Base-by-base conservation (phyloP, 2,888 invertebrate species). In the Scaptomyza reducta region DNA sequence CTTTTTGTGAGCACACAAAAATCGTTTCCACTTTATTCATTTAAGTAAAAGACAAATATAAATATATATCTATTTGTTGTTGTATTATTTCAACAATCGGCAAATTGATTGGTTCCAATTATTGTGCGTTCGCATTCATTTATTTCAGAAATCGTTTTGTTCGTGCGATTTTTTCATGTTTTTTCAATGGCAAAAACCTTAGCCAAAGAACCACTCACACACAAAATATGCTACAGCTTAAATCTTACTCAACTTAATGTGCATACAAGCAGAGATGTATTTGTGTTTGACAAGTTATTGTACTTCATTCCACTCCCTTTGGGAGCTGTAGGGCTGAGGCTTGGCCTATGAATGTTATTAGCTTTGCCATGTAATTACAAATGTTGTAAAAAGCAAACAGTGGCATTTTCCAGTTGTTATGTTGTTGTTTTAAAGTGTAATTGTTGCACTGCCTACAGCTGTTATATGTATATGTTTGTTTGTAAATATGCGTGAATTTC, bases 301-400 rank as follows among this genome's bases (percentile, higher is more conserved):
- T 1, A 18, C 33, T 33, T 49, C 2, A 1, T 16, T 18, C 6
- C 3, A 47, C 6, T n/a, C 9, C 31, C 38, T 22, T 10, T 18
- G 60, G 51, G 41, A n/a, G 13, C 4, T 13, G 10, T 6, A n/a
- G 16, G 31, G 18, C n/a, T 18, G 0, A 5, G 9, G 3, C 10
- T 14, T 31, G 22, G 13, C 9, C 10, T 3, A 11, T 31, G 29
- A 54, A 54, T 41, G 38, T 46, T 9, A 7, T 35, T 46, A 50
- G 42, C 63, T 53, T 56, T 60, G 31, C 14, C 31, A 49, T 56
- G 45, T 35, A 25, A 68, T 53, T 68, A 45, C 49, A 49, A 54
- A 41, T 58, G 40, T 49, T 57, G 16, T 33, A 6, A 27, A 31
- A 44, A 51, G 14, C 22, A 13, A 35, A 40, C 22, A 6, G 18